Evolutionary conservation across 1,140 invertebrate species (phyloP), one percentile per base, ranked within the genome.

Genomic region (fruit fly (Drosophila melanogaster)): DNA sequence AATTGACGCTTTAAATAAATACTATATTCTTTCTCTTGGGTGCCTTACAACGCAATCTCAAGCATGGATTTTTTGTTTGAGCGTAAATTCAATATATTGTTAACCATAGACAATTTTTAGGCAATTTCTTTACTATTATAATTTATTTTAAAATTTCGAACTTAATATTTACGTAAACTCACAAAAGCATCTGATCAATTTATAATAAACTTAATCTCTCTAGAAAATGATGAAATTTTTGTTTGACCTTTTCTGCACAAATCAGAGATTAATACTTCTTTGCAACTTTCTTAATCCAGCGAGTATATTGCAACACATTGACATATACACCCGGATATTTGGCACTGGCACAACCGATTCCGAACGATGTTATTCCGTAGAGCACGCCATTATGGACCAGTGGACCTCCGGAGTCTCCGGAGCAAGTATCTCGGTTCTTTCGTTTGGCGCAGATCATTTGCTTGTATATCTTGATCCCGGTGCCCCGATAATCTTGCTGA

Each of bases 321-420:
- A 33, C 22, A 60, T 86, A 86, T 3, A 87, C 56, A 3, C 83
- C 83, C 0, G 83, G 62, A 49, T 61, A 87, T 0, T 43, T 46
- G 2, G 1, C 3, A 26, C 64, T 75, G 35, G 58, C 79, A n/a
- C 83, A 86, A 8, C 83, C 83, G 26, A 79, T 49, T 44, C 83
- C 83, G 43, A 81, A 86, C 12, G 83, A 87, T 0, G 86, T 85
- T 1, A 86, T 19, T 5, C 81, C 81, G 26, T 59, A 62, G 10
- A 81, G 65, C 0, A 35, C 43, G 7, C 51, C 38, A 0, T 51
- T 40, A 11, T 30, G 8, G 1, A 69, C 70, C 24, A 86, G 22
- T 1, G 83, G 79, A 7, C 81, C 81, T 6, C 83, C 83, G 0
- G 83, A 86, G 19, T 86, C 83, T 14, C 83, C 83, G 15, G 84